These are phyloP conservation scores for Ormyrus rosae DNA, from an alignment of 2,888 invertebrate species.

Conservation along the genomic window DNA sequence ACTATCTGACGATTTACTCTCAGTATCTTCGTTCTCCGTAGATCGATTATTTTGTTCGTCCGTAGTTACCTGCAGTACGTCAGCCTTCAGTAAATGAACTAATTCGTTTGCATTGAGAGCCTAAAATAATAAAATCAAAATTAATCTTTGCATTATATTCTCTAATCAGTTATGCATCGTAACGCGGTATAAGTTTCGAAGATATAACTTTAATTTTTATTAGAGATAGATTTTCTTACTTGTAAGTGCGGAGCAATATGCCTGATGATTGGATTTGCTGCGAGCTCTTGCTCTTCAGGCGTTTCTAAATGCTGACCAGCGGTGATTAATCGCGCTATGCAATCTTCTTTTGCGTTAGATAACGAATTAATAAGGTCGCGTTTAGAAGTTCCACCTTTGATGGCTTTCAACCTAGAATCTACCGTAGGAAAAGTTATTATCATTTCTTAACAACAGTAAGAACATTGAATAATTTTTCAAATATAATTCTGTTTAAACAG, in stretches of 20 bases:
- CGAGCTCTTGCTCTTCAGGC: conserved; percentile 70
- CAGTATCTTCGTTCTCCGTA: conserved; percentile 44
- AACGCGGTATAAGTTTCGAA: no score
- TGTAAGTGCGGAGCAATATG: conserved; percentile 74
- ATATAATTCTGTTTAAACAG: no score
- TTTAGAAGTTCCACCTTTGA: conserved; percentile 73
- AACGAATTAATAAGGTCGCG: conserved; percentile 80
- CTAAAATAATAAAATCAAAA: conserved; percentile 63
- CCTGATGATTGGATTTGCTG: conserved; percentile 71
- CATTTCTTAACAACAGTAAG: neutral
- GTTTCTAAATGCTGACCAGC: conserved; percentile 78
- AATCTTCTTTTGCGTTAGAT: conserved; percentile 79
- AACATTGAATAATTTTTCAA: neutral
- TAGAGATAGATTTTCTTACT: conserved; percentile 58
- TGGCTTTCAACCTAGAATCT: conserved; percentile 68
- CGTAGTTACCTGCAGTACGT: conserved; percentile 72
- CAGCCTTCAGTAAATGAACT: conserved; percentile 76
- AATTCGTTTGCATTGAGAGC: conserved; percentile 76
- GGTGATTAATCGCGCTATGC: conserved; percentile 79
- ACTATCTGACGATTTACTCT: conserved; percentile 35
- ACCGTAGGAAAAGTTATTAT: neutral
- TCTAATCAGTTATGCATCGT: neutral
- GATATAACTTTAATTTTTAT: neutral
- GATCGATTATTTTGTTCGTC: conserved; percentile 63
- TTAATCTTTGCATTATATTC: neutral